Base-by-base conservation (phyloP, 2,797 vertebrate genomes). In the Paguma larvata region DNA sequence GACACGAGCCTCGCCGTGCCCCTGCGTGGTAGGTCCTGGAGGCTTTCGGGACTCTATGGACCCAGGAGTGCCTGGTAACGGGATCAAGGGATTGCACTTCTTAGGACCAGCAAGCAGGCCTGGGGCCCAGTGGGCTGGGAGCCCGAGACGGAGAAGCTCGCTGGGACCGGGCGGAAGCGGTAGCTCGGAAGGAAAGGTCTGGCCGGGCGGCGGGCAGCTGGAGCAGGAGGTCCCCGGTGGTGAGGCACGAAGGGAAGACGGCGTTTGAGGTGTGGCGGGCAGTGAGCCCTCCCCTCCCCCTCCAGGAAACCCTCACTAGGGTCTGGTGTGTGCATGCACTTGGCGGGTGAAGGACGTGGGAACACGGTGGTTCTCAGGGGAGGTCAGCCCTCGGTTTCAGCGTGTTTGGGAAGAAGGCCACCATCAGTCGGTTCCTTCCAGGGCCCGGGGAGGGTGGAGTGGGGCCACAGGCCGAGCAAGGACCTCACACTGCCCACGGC, bases 341-440 rank as follows among this genome's bases (percentile, higher is more conserved):
- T 15, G 2, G 30, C 0, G 53, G 63, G 4, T 10, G 10, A 6
- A 34, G 38, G 23, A 9, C 48, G 3, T 32, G 91, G 25, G 32
- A 27, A 7, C 44, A 11, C 0, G 1, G 0, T 0, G 21, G 30
- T 3, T 11, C 44, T 67, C 1, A 34, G 67, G 10, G 6, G 0
- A 5, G 1, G 34, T 56, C 4, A 3, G 46, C 44, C 14, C 48
- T 63, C 18, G 4, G 77, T 7, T 30, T 12, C 56, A 2, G 15
- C 21, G 0, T 2, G 44, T 51, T 10, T 1, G 65, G 32, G 13
- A 32, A 19, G 21, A 23, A 19, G 77, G 41, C 1, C 1, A 5
- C 48, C 9, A 10, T 5, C 41, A 1, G 0, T 19, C 27, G 0
- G 19, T 6, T n/a, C 75, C 53, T 15, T 3, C 75, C 0, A 0